Evolutionary conservation across 2,888 invertebrate species (phyloP), one percentile per base, ranked within the genome.

Genomic region (Mylabris sibirica): DNA sequence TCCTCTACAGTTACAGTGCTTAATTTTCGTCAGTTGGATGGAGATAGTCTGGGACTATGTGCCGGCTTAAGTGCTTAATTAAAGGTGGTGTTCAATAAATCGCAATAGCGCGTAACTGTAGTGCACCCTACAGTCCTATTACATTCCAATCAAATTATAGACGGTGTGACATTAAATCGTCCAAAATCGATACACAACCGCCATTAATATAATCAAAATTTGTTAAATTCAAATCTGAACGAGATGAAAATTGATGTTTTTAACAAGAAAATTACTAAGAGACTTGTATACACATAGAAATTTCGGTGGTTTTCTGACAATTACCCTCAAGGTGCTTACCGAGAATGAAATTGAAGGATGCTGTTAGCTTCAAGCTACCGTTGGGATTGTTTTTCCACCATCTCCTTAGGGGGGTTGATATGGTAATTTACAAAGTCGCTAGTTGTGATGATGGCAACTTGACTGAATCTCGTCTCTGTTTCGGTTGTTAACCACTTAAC

Each of bases 61-160:
- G 70, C 68, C 49, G 49, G 76, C 78, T 79, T 78, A 76, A 76
- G 75, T 75, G 76, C 77, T 77, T 81, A 79, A 80, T 80, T 79
- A 79, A 79, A 78, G 78, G 76, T 78, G 78, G 77, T 44, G 44
- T 72, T 74, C 78, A 75, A 79, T 81, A 79, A 81, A 79, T 79
- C 78, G 79, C 77, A 79, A 80, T 77, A 72, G 75, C 72, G 75
- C 77, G 74, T 75, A 79, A 80, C 77, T 17, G 49, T 22, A 49
- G 11, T 72, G 72, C 69, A 72, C 76, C 76, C 78, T 78, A 74
- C 73, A 72, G 76, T 70, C 77, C 77, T 76, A 79, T 81, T 80
- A 80, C 78, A 79, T 78, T 79, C 79, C 78, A 78, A 79, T 80
- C 79, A 77, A 79, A 80, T 80, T 80, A 78, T 72, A 76, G 74